phyloP scores from a whole-genome alignment of 2,113 vertebrate genomes.

The Cryptotis parvus region DNA sequence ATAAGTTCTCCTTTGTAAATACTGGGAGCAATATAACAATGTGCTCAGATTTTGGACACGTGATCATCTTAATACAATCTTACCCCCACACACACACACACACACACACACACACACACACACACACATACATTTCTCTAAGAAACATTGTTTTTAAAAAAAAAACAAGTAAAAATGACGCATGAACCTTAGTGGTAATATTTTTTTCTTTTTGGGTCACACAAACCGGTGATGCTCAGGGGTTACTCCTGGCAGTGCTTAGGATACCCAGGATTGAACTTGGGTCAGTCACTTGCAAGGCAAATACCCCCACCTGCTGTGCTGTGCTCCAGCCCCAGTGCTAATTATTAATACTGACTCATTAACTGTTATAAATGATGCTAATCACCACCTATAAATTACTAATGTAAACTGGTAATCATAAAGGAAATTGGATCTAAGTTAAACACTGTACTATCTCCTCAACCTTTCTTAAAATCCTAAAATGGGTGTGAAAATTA shows the following conservation, averaged over 20 bases:
- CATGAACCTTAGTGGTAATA: background rate
- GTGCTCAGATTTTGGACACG: background rate
- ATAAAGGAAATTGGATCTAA: background rate
- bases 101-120: background rate
- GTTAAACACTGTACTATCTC: background rate
- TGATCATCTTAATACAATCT: background rate
- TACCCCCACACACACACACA: background rate
- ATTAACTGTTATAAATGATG: background rate
- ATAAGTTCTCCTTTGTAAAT: background rate
- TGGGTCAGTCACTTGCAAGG: too few relatives aligned
- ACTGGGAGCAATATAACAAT: background rate
- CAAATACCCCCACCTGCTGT: too few relatives aligned
- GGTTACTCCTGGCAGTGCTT: too few relatives aligned
- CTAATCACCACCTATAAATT: background rate
- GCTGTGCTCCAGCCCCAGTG: too few relatives aligned
- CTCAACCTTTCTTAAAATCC: background rate
- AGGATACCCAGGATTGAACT: too few relatives aligned
- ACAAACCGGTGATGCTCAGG: too few relatives aligned
- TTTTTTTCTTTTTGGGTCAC: too few relatives aligned
- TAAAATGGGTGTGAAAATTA: constrained; percentile 31
- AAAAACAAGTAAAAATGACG: background rate
- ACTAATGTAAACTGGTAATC: background rate
- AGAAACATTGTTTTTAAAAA: too few relatives aligned
- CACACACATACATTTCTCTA: background rate
- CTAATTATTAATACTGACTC: background rate